phyloP scores from a whole-genome alignment of 2,113 vertebrate species.

The Aramus guarauna region DNA sequence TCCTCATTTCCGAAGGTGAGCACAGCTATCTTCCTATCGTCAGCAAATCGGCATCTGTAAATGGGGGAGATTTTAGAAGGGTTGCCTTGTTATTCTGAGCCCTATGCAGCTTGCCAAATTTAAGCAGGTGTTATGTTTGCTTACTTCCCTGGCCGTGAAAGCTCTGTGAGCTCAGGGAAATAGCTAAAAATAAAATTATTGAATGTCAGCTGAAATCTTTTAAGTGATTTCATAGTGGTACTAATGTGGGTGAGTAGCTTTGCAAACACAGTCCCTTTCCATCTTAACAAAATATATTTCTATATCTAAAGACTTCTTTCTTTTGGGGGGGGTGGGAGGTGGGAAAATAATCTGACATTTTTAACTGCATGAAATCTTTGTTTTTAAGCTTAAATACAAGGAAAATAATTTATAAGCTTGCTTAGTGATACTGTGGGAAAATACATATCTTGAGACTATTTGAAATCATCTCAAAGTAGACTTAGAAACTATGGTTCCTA shows the following conservation, averaged over 20 bases:
- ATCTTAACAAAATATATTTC: background rate
- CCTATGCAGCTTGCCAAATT: background rate
- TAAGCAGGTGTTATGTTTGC: constrained; percentile 26
- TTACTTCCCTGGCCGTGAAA: background rate
- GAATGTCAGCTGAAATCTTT: constrained; percentile 16
- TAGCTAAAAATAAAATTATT: constrained; percentile 23
- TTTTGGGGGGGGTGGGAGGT: background rate
- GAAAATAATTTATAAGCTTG: background rate
- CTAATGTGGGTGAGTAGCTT: background rate
- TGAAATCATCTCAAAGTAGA: constrained; percentile 14
- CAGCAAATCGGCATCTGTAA: background rate
- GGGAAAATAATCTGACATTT: background rate
- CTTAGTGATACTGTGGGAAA: constrained; percentile 3
- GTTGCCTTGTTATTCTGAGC: background rate
- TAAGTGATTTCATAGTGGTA: background rate
- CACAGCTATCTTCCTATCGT: background rate
- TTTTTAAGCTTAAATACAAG: background rate
- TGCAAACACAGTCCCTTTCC: background rate
- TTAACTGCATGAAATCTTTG: background rate
- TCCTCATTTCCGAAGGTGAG: background rate
- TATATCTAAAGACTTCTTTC: background rate
- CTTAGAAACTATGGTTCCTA: constrained; percentile 4
- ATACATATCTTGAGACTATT: background rate
- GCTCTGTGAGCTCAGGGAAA: background rate
- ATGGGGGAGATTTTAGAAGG: background rate